Base-by-base conservation (phyloP, 2,888 invertebrate genomes). In the Heteropelma amictum region DNA sequence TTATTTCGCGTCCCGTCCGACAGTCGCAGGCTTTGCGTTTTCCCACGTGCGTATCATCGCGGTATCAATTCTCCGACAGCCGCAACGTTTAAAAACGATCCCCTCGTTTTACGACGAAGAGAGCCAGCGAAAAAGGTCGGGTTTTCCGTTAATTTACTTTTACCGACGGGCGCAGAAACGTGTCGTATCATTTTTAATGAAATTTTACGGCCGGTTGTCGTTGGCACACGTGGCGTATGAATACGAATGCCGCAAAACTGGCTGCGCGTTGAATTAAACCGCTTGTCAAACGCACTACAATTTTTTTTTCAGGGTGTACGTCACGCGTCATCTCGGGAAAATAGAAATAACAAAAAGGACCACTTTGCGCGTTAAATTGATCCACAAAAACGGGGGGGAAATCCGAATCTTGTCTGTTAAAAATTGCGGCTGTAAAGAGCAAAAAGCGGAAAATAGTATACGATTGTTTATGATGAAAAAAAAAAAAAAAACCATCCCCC, bases 41-140 rank as follows among this genome's bases (percentile, higher is more conserved):
- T 61, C 14, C 12, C 21, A 28, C 47, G n/a, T 58, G n/a, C 26
- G 53, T 26, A 26, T 58, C 33, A 21, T 12, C 35, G 17, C 35
- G 28, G 67, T 68, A 68, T 68, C 60, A 68, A 68, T 67, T 56
- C 61, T 54, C 67, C 61, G 72, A 72, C 67, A 72, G 38, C 33
- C 45, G 38, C 35, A n/a, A n/a, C 61, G 61, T 67, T 72, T 67
- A n/a, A 30, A 60, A 51, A 30, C 38, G 53, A 54, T 67, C 47
- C 47, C 45, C 51, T 61, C 38, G 67, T 61, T 54, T 21, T 38
- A 19, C 28, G 35, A 40, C 28, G 40, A 56, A 49, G 38, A 21
- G 38, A 33, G 14, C 12, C 19, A n/a, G 14, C 38, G 19, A 49
- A 47, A 64, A 67, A 47, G 67, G 47, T 61, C 47, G 21, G 45